phyloP scores from a whole-genome alignment of 64 coral and sea anemone species.

The Stichodactyla helianthus region DNA sequence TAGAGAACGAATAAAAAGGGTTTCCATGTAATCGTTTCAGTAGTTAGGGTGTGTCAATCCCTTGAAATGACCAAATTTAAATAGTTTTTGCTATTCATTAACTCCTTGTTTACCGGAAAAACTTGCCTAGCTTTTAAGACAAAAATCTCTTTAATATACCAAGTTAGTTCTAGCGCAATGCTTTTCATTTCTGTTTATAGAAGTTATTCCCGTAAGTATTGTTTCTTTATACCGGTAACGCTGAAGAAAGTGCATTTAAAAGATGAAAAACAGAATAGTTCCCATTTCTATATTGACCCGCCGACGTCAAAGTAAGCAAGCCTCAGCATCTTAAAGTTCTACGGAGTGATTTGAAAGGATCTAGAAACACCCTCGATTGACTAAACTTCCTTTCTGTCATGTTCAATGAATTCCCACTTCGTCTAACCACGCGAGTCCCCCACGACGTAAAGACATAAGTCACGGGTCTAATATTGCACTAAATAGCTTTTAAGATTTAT shows the following conservation, averaged over 20 bases:
- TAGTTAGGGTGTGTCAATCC: no score
- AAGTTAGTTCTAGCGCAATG: no score
- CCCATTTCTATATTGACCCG: neutral
- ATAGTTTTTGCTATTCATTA: no score
- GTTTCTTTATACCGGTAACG: neutral
- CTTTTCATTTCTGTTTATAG: neutral
- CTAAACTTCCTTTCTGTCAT: neutral
- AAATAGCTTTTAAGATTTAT: neutral
- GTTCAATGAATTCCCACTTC: neutral
- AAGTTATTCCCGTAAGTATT: neutral
- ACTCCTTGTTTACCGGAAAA: no score
- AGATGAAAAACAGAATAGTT: no score
- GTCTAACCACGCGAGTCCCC: neutral
- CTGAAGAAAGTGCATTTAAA: no score
- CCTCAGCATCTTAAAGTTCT: neutral
- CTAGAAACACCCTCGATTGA: neutral
- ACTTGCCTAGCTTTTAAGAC: no score
- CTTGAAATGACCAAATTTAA: no score
- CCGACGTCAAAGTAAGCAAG: neutral
- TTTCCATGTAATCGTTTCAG: no score
- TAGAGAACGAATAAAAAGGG: no score
- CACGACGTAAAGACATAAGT: neutral
- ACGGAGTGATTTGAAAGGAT: neutral
- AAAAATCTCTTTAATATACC: no score
- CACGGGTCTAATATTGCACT: neutral